Conservation (phyloP, 2,888 invertebrate genomes). For the Stratiomys singularior region DNA sequence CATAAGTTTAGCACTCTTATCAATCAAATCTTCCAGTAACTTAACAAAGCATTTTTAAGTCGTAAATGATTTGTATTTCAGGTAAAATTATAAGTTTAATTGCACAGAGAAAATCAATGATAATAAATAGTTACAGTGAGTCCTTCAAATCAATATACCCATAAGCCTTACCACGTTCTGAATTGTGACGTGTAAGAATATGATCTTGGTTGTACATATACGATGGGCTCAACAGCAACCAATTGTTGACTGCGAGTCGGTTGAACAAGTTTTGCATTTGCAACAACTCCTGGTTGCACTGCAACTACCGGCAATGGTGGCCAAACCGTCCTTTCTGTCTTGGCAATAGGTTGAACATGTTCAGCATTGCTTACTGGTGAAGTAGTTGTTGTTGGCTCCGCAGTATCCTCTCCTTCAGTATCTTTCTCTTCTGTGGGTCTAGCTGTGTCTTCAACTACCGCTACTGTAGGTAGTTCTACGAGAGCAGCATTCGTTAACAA, state of each 20-base stretch:
- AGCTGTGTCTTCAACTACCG: neutral
- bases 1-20: too few species aligned
- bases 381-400: neutral
- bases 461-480: neutral
- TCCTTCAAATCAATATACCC: too few species aligned
- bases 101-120: too few species aligned
- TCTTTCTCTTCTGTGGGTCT: neutral
- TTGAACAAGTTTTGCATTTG: neutral
- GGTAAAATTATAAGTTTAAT: too few species aligned
- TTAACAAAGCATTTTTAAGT: too few species aligned
- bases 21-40: too few species aligned
- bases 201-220: slow-evolving; percentile 27
- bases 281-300: neutral
- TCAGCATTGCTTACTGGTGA: neutral
- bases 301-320: neutral
- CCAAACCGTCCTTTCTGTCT: slow-evolving; percentile 9
- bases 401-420: slow-evolving; percentile 19
- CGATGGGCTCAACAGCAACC: slow-evolving; percentile 27
- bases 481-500: slow-evolving; percentile 29
- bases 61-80: too few species aligned
- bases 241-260: slow-evolving; percentile 16
- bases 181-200: slow-evolving; percentile 32
- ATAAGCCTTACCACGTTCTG: slow-evolving; percentile 28
- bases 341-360: neutral
- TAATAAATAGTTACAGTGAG: too few species aligned